These are phyloP conservation scores for Phasia obesa DNA, from an alignment of 2,888 invertebrate genomes.

Conservation along the genomic window DNA sequence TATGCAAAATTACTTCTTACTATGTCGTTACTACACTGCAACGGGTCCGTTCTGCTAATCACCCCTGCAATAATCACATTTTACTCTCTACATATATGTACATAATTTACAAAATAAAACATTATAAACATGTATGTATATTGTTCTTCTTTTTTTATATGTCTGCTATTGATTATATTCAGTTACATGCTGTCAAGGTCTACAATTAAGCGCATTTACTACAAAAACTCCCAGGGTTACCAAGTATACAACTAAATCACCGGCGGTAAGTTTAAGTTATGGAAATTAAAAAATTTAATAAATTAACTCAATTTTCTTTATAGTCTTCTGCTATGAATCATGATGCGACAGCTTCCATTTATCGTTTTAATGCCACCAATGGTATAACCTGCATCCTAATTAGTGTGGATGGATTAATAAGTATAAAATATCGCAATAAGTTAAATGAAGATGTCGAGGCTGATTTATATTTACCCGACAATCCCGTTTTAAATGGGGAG, in stretches of 20 bases:
- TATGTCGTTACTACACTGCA: too few relatives aligned
- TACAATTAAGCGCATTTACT: slow-evolving; percentile 85
- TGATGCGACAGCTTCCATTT: slow-evolving; percentile 84
- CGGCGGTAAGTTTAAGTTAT: slow-evolving; percentile 76
- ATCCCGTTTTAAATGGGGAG: slow-evolving; percentile 88
- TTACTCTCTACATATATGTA: too few relatives aligned
- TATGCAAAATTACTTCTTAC: too few relatives aligned
- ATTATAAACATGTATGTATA: background rate
- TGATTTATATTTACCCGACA: slow-evolving; percentile 89
- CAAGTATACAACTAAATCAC: slow-evolving; percentile 85
- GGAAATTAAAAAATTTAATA: background rate
- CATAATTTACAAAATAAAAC: too few relatives aligned
- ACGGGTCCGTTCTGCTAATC: background rate
- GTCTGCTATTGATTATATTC: slow-evolving; percentile 44
- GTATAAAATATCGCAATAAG: slow-evolving; percentile 88
- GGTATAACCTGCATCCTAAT: slow-evolving; percentile 91
- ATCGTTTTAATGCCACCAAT: slow-evolving; percentile 87
- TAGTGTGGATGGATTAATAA: slow-evolving; percentile 87
- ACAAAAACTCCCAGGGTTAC: slow-evolving; percentile 86
- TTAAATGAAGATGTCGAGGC: slow-evolving; percentile 86
- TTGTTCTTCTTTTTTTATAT: slow-evolving; percentile 2
- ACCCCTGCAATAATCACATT: background rate
- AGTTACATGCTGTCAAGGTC: slow-evolving; percentile 77
- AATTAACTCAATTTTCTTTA: background rate
- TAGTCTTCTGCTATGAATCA: slow-evolving; percentile 80